These are phyloP conservation scores for Drosophila equinoxialis DNA, from an alignment of 1,140 invertebrate species.

Conservation along the genomic window DNA sequence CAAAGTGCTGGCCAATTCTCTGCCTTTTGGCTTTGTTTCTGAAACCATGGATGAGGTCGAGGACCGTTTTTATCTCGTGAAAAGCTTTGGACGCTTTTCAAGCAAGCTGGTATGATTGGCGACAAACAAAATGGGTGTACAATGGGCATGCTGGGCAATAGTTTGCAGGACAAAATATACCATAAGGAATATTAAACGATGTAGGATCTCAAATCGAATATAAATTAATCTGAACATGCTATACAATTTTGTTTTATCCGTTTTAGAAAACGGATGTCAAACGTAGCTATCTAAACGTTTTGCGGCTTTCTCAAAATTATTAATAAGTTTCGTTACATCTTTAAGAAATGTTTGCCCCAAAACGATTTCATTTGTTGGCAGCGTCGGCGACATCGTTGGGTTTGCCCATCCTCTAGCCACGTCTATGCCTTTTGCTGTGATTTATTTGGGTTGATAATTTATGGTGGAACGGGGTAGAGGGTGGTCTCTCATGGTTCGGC, in stretches of 20 bases:
- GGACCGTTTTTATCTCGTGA: constrained; percentile 47
- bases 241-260: too few species aligned
- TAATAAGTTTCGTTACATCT: constrained; percentile 69
- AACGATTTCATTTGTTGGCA: constrained; percentile 10
- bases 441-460: constrained; percentile 75
- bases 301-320: constrained; percentile 43
- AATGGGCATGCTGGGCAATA: not conserved
- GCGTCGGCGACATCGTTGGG: too few species aligned
- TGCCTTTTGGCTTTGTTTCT: constrained; percentile 5
- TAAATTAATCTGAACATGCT: too few species aligned
- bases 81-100: constrained; percentile 39
- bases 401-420: not conserved
- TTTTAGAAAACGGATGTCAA: too few species aligned
- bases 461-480: constrained; percentile 43
- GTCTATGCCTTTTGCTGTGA: constrained; percentile 45
- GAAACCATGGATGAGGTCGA: not conserved
- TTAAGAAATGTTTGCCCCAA: constrained; percentile 55
- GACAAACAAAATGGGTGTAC: constrained; percentile 4
- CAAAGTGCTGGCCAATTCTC: not conserved
- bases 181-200: not conserved
- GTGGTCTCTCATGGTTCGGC: not conserved
- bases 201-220: too few species aligned
- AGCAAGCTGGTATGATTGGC: constrained; percentile 38
- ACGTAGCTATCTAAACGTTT: too few species aligned
- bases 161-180: not conserved